phyloP scores from a whole-genome alignment of 2,797 vertebrate species.

The Epinephelus awoara region DNA sequence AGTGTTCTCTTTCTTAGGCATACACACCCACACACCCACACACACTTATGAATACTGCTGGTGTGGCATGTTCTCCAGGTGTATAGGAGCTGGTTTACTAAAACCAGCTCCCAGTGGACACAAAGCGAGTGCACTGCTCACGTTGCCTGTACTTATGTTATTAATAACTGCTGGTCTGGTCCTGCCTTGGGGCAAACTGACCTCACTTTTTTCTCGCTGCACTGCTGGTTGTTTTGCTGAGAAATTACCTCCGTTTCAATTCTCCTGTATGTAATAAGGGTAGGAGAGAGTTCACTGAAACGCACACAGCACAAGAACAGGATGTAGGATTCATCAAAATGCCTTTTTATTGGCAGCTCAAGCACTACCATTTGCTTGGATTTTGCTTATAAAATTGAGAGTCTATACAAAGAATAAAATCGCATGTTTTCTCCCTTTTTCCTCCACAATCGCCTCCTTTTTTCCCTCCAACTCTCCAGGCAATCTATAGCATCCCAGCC shows the following conservation, averaged over 20 bases:
- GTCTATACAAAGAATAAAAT: conserved; percentile 30
- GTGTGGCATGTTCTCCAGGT: conserved; percentile 62
- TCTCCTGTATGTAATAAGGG: conserved; percentile 52
- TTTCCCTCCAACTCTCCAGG: conserved; percentile 51
- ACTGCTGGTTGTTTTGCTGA: conserved; percentile 53
- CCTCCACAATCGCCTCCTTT: conserved; percentile 11
- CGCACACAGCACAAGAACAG: not conserved
- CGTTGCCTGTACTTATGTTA: conserved; percentile 59
- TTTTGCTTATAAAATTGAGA: conserved; percentile 17
- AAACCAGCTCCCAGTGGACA: conserved; percentile 57
- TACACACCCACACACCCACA: not conserved
- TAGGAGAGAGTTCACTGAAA: conserved; percentile 2
- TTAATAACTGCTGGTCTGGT: conserved; percentile 75
- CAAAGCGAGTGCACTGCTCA: conserved; percentile 34
- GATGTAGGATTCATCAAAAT: conserved; percentile 29
- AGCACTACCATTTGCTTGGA: conserved; percentile 19
- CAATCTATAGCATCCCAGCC: conserved; percentile 48
- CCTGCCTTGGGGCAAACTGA: conserved; percentile 71
- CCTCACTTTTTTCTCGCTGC: conserved; percentile 61
- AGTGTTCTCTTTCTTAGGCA: not conserved
- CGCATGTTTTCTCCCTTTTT: not conserved
- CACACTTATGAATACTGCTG: conserved; percentile 49
- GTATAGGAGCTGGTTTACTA: conserved; percentile 54
- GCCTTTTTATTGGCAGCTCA: conserved; percentile 5
- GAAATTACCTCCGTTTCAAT: conserved; percentile 64